Conservation (phyloP, 2,113 vertebrate species). For the Drymodes brunneopygia region DNA sequence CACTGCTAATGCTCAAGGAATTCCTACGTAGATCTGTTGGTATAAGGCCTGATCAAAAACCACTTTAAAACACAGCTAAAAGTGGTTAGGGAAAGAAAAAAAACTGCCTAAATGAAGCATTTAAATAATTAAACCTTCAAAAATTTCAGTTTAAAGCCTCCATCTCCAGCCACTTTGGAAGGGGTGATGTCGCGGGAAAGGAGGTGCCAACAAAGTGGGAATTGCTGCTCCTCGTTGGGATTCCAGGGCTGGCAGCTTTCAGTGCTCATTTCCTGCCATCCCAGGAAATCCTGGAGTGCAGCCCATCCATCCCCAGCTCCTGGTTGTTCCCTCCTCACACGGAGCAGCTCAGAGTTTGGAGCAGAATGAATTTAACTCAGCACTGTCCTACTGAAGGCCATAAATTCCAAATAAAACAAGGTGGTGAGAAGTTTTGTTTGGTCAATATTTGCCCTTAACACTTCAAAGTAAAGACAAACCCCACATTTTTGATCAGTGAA, state of each 20-base stretch:
- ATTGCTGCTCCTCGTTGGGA: not conserved
- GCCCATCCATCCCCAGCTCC: not conserved
- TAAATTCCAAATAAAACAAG: not conserved
- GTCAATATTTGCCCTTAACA: not conserved
- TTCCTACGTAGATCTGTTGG: fast-evolving
- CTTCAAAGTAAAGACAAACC: not conserved
- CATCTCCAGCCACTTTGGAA: not conserved
- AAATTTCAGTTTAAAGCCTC: not conserved
- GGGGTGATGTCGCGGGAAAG: not conserved
- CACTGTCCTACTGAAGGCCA: not conserved
- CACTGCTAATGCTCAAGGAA: not conserved
- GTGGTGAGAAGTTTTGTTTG: not conserved
- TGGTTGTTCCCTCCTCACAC: not conserved
- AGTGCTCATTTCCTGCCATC: not conserved
- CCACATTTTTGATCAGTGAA: not conserved
- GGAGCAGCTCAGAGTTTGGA: not conserved
- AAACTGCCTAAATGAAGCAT: not conserved
- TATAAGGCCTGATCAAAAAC: not conserved
- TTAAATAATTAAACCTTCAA: not conserved
- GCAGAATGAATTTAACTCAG: not conserved
- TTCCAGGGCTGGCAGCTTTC: not conserved
- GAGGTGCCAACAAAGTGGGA: not conserved
- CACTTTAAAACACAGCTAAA: not conserved
- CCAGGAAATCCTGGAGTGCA: not conserved
- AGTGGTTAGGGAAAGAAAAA: not conserved